These are phyloP conservation scores for Battus philenor DNA, from an alignment of 1,140 invertebrate genomes.

Conservation along the genomic window DNA sequence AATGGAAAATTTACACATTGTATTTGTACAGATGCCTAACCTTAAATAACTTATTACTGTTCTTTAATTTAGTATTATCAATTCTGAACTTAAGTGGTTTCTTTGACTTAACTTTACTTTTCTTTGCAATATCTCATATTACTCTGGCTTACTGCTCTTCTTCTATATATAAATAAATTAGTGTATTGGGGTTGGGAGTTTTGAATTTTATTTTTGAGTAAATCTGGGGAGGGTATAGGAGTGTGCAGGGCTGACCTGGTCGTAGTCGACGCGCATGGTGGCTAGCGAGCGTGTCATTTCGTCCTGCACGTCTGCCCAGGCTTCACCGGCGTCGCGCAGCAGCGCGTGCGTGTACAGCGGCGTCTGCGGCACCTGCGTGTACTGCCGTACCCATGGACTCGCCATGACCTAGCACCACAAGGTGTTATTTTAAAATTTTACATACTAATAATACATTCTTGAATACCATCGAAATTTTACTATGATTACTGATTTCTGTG, in stretches of 20 bases:
- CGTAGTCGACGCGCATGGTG: conserved; percentile 97
- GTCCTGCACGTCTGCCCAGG: conserved; percentile 98
- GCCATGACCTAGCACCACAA: conserved; percentile 78
- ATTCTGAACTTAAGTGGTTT: too few relatives aligned
- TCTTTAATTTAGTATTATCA: too few relatives aligned
- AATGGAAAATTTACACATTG: too few relatives aligned
- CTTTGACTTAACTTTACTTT: conserved; percentile 98
- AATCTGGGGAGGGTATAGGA: conserved; percentile 85
- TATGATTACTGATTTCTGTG: too few relatives aligned
- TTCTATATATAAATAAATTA: too few relatives aligned
- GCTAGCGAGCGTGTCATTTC: conserved; percentile 98
- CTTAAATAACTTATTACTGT: too few relatives aligned
- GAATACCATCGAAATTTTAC: too few relatives aligned
- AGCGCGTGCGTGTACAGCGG: conserved; percentile 93
- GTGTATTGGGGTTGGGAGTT: conserved; percentile 99
- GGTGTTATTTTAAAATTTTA: too few relatives aligned
- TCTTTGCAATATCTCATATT: conserved; percentile 98
- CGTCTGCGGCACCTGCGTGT: conserved; percentile 93
- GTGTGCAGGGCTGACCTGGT: conserved; percentile 84
- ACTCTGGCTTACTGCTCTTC: conserved; percentile 95
- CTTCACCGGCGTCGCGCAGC: conserved; percentile 91
- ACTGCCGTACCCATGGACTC: conserved; percentile 73
- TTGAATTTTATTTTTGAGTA: conserved; percentile 93
- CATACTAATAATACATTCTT: too few relatives aligned
- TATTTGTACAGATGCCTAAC: too few relatives aligned